Percentiles rank a stretch among this genome's conserved stretches.
Evolutionary conservation across 2,888 invertebrate species (phyloP).

Genomic region (Barypeithes pellucidus): DNA sequence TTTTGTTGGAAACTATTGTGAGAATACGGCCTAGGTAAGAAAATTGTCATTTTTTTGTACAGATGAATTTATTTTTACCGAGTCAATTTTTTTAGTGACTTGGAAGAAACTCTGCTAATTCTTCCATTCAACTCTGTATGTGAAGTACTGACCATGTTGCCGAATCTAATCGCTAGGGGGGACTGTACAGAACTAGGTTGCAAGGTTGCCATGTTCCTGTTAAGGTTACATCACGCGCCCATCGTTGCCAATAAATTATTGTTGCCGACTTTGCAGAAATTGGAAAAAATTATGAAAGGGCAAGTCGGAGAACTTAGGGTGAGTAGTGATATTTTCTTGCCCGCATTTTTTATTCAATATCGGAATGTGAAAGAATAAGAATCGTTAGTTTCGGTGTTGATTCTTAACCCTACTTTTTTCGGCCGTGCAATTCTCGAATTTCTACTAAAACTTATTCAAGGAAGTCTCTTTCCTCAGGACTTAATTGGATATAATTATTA

Average conservation of each 20-base stretch:
- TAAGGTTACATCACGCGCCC: slow-evolving; percentile 85
- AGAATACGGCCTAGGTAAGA: slow-evolving; percentile 86
- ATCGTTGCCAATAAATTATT: slow-evolving; percentile 82
- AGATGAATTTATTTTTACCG: background rate
- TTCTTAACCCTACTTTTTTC: too few relatives aligned
- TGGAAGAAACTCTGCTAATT: slow-evolving; percentile 91
- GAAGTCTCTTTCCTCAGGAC: too few relatives aligned
- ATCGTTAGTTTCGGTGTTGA: too few relatives aligned
- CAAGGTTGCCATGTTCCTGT: slow-evolving; percentile 83
- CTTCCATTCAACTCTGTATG: slow-evolving; percentile 89
- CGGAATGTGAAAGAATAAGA: too few relatives aligned
- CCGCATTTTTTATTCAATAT: too few relatives aligned
- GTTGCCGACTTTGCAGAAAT: slow-evolving; percentile 77
- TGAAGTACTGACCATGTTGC: slow-evolving; percentile 83
- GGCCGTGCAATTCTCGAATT: too few relatives aligned
- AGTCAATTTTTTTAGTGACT: slow-evolving; percentile 84
- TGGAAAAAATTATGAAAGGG: slow-evolving; percentile 74
- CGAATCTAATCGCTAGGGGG: slow-evolving; percentile 78
- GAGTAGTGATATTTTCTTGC: too few relatives aligned
- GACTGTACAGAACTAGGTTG: slow-evolving; percentile 85
- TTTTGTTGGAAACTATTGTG: slow-evolving; percentile 84
- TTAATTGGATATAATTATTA: slow-evolving; percentile 89
- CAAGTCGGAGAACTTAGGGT: slow-evolving; percentile 78
- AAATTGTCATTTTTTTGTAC: background rate
- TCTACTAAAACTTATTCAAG: too few relatives aligned